These are phyloP conservation scores for Graptemys geographica DNA, from an alignment of 2,797 vertebrate genomes.

Conservation along the genomic window DNA sequence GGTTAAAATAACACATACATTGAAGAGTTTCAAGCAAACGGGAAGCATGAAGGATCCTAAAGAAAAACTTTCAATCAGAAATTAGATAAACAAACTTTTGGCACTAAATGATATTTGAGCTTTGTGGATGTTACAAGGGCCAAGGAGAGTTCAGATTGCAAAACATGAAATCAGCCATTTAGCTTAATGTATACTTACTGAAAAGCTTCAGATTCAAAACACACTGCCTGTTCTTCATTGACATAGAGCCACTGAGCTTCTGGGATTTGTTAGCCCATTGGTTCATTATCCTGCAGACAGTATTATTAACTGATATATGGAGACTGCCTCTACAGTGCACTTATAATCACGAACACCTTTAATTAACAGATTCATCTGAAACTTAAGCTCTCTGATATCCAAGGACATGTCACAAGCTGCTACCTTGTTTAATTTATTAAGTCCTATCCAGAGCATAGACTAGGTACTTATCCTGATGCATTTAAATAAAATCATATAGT, in stretches of 20 bases:
- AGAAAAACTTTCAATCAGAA: conserved; percentile 1
- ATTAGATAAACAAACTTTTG: conserved; percentile 42
- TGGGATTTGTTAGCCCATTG: background rate
- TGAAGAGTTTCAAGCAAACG: background rate
- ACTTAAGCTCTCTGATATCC: background rate
- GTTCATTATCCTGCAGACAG: background rate
- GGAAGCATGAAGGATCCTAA: conserved; percentile 12
- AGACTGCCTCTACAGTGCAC: background rate
- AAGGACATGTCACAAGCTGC: background rate
- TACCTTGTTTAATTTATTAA: background rate
- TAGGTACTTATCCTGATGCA: background rate
- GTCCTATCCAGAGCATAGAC: background rate
- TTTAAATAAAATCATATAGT: background rate
- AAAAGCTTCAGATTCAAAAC: background rate
- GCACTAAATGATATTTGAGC: conserved; percentile 6
- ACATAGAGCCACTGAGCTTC: background rate
- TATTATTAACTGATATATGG: background rate
- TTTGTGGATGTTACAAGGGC: background rate
- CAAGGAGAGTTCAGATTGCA: background rate
- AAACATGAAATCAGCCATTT: background rate
- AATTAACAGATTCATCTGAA: background rate
- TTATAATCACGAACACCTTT: conserved; percentile 1
- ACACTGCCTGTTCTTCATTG: background rate
- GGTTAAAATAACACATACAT: background rate
- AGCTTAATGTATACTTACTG: background rate